Base-by-base conservation (phyloP, 2,888 invertebrate genomes). In the Zaprionus bogoriensis region DNA sequence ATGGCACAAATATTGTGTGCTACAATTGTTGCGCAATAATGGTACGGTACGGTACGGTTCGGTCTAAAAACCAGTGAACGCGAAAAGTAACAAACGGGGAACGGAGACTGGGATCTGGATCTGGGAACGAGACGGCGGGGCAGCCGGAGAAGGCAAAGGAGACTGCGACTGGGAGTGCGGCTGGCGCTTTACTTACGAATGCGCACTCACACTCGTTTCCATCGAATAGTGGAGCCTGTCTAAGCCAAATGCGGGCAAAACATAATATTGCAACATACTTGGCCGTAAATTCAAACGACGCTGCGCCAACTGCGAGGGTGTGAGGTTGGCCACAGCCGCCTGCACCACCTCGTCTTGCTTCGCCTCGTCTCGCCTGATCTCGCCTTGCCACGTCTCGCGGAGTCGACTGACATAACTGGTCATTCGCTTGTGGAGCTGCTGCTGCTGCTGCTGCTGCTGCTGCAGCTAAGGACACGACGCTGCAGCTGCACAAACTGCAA, bases 211-310 rank as follows among this genome's bases (percentile, higher is more conserved):
- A 50, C 46, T 39, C 23, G 53, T 57, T 50, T 45, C 59, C 25
- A 48, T 44, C 54, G 62, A 60, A 68, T 55, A 19, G 55, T 58
- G 53, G 60, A 75, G 77, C 78, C 75, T 67, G 80, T 86, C 74
- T 74, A 81, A 86, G 81, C 84, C 81, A 84, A 87, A 81, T 81
- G 87, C 84, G 84, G 84, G 81, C 76, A 74, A 77, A 67, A 57
- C 74, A 85, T 67, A 75, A 84, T 70, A 84, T 82, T 82, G 87
- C 81, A 84, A 87, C 81, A 82, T 73, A 77, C 73, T 73, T 75
- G 79, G 73, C 68, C 67, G 73, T 77, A 79, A 77, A 78, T 78
- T 75, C 57, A 78, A 75, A 72, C 75, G 65, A 61, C 68, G 63
- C 57, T 55, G 70, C 57, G 47, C 77, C 78, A 77, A 80, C 74